Percentiles rank a stretch among this genome's conserved stretches.
Conservation (phyloP, 2,113 vertebrate species). For the Desmodus rotundus region DNA sequence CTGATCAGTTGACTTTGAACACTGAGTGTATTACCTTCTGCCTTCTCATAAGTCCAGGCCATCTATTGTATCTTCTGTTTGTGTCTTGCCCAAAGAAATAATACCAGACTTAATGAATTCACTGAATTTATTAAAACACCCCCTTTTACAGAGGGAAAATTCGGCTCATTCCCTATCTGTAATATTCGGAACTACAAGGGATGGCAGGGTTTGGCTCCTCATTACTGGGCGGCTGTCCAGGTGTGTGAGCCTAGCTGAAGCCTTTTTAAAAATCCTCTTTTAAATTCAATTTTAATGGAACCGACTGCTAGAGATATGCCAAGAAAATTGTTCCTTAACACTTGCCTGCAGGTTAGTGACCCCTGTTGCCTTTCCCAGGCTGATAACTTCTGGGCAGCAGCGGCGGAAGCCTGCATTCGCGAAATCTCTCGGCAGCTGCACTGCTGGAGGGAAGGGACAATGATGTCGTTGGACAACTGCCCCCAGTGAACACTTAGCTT, state of each 20-base stretch:
- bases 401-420: conserved; percentile 29
- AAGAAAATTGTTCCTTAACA: conserved; percentile 44
- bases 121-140: not conserved
- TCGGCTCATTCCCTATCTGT: not conserved
- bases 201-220: not conserved
- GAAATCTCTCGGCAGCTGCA: conserved; percentile 55
- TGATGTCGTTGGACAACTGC: conserved; percentile 27
- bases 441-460: conserved; percentile 34
- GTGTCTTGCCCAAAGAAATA: not conserved
- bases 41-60: not conserved
- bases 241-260: not conserved
- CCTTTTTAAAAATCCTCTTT: conserved; percentile 24
- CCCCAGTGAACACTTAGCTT: conserved; percentile 24
- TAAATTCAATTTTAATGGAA: conserved; percentile 50
- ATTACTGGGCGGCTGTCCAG: conserved; percentile 40
- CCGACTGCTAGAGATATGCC: not conserved
- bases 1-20: not conserved
- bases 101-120: not conserved
- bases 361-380: conserved; percentile 59
- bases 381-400: conserved; percentile 65
- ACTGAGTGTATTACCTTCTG: not conserved
- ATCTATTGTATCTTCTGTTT: not conserved
- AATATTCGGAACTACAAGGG: not conserved
- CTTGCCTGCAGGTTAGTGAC: conserved; percentile 53
- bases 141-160: not conserved